Evolutionary conservation across 2,888 invertebrate species (phyloP), one percentile per base, ranked within the genome.

Genomic region (Meandrusa payeni): DNA sequence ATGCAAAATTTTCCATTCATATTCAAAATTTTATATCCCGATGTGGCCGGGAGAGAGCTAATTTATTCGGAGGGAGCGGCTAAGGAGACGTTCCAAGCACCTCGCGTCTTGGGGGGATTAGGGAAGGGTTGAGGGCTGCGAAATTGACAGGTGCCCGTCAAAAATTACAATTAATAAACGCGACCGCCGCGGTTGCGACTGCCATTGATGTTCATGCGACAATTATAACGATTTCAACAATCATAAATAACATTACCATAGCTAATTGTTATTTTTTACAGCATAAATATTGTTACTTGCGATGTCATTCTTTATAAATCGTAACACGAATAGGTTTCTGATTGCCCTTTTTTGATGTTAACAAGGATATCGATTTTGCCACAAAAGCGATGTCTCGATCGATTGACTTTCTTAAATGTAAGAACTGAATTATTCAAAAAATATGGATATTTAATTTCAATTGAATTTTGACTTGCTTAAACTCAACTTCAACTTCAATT

Each of bases 1-100:
- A 93, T 93, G 93, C 93, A 93, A 93, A 93, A 93, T 92, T 91
- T 91, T 90, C 93, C 92, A 93, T 93, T 93, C 93, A 93, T 93
- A 93, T 93, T 93, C 93, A 93, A 93, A 93, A 93, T 93, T 93
- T 93, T 93, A 93, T 93, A 93, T 93, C 93, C 91, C 91, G 76
- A 89, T 89, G 90, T 90, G 88, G 83, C 75, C 76, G 81, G 89
- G 89, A 90, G 88, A 89, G 86, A 89, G 91, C 92, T 93, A 93
- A 93, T 93, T 93, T 93, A 93, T 93, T 92, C 93, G 75, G 80
- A 61, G 82, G 85, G 82, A 76, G 80, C 78, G 69, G 76, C 74
- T 68, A 76, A 80, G 80, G 77, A 80, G 80, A 69, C 75, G 71
- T 67, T 63, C 71, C 70, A n/a, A 70, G 76, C 74, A 72, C 70